Evolutionary conservation across 1,140 invertebrate species (phyloP), one percentile per base, ranked within the genome.

Genomic region (Tenebrio molitor): DNA sequence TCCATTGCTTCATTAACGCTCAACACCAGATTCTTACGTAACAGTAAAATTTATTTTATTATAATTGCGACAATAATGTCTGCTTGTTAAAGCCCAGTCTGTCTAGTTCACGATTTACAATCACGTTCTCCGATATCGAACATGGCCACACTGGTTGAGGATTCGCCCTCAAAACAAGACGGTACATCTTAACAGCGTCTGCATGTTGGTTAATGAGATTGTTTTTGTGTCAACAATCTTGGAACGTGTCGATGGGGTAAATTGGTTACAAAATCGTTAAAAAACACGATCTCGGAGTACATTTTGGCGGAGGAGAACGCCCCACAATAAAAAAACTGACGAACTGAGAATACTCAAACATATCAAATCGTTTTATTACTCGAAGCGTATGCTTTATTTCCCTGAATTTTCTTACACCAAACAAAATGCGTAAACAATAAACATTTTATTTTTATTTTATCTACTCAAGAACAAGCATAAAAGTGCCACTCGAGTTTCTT

Each of bases 341-440:
- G 46, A 53, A 53, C 19, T 53, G 46, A 53, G 46, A 53, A 53
- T 53, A 53, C 16, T 33, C 14, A 58, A 58, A 58, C 50, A 58
- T 58, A 58, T 58, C 46, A 58, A 58, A 58, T 58, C 50, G 21
- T 58, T 58, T 58, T 58, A 58, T 29, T 25, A 58, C 50, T 58
- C 14, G 2, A 6, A 19, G 46, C 46, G 46, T 21, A 53, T 53
- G 46, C 46, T 53, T 53, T 53, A 53, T 53, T 53, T 23, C 46
- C n/a, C 10, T 15, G 29, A 58, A 58, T 29, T 29, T 58, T 29
- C n/a, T 25, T 29, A 50, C 12, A 58, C 21, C 21, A 29, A 58
- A 58, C 29, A 58, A 58, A 58, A 58, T 14, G 19, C 50, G 50
- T 58, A 29, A 58, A 58, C 50, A 25, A 12, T 58, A 58, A 58